These are phyloP conservation scores for Anguilla japonica DNA, from an alignment of 2,113 vertebrate genomes.

Conservation along the genomic window DNA sequence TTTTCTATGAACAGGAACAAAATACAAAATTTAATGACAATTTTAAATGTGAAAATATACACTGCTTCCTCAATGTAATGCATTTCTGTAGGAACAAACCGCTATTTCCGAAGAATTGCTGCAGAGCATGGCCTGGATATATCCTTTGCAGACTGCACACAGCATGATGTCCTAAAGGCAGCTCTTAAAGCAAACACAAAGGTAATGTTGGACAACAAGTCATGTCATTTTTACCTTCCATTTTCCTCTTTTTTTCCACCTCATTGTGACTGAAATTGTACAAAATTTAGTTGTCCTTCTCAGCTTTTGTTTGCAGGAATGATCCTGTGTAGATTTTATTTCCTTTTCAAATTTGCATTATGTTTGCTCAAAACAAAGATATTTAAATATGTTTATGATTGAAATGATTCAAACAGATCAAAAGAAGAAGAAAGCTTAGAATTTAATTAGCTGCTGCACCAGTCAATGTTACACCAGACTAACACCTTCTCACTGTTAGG, in stretches of 20 bases:
- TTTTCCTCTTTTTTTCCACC: background rate
- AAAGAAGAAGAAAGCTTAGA: no score
- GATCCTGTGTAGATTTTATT: no score
- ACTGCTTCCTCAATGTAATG: background rate
- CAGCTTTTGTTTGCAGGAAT: no score
- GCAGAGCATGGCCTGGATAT: conserved; percentile 72
- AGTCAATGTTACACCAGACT: no score
- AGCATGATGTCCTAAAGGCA: conserved; percentile 71
- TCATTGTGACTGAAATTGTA: no score
- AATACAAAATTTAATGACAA: background rate
- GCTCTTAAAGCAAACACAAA: conserved; percentile 87
- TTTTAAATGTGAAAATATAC: background rate
- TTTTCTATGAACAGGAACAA: background rate
- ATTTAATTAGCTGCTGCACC: no score
- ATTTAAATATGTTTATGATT: background rate
- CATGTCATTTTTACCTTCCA: background rate
- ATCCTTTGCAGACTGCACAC: conserved; percentile 79
- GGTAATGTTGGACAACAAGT: conserved; percentile 59
- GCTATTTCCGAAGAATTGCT: conserved; percentile 81
- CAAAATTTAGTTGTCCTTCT: no score
- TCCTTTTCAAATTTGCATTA: background rate
- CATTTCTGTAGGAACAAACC: conserved; percentile 78
- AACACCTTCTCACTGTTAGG: no score
- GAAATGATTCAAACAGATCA: no score
- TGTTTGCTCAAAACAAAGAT: background rate